Evolutionary conservation across 2,113 vertebrate species (phyloP).

Genomic region (Cricetomys ansorgei): DNA sequence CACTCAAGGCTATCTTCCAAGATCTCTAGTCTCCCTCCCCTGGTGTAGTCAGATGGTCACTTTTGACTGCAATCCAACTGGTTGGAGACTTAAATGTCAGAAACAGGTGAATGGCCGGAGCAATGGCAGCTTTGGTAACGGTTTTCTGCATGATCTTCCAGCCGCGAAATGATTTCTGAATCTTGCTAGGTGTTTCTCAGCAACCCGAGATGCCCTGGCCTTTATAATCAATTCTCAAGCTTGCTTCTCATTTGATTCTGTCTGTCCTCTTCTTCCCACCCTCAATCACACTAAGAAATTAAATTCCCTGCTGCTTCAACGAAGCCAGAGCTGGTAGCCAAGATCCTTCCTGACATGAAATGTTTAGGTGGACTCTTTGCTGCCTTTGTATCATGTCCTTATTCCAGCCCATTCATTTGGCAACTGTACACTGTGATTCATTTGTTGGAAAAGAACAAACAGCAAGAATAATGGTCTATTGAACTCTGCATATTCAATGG

Average conservation of each 20-base stretch:
- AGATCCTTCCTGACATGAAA: neutral
- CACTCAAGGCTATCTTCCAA: neutral
- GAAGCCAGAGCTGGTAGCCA: neutral
- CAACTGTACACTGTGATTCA: constrained; percentile 55
- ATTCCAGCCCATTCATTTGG: constrained; percentile 51
- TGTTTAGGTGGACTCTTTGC: neutral
- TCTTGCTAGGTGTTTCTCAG: neutral
- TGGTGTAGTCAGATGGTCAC: neutral
- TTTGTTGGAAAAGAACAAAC: constrained; percentile 61
- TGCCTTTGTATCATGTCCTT: constrained; percentile 33
- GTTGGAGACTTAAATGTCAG: neutral
- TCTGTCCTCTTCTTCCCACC: neutral
- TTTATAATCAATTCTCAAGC: neutral
- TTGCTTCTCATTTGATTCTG: neutral
- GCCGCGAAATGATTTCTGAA: neutral
- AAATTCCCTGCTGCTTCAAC: neutral
- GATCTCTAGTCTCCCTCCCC: neutral
- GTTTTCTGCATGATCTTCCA: neutral
- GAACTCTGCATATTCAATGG: neutral
- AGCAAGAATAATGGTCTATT: constrained; percentile 58
- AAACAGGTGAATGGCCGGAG: neutral
- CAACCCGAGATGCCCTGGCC: neutral
- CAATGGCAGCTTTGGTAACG: neutral
- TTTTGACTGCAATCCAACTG: neutral
- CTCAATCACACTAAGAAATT: neutral